These are phyloP conservation scores for Neocloeon triangulifer DNA, from an alignment of 1,140 invertebrate species.

Conservation along the genomic window DNA sequence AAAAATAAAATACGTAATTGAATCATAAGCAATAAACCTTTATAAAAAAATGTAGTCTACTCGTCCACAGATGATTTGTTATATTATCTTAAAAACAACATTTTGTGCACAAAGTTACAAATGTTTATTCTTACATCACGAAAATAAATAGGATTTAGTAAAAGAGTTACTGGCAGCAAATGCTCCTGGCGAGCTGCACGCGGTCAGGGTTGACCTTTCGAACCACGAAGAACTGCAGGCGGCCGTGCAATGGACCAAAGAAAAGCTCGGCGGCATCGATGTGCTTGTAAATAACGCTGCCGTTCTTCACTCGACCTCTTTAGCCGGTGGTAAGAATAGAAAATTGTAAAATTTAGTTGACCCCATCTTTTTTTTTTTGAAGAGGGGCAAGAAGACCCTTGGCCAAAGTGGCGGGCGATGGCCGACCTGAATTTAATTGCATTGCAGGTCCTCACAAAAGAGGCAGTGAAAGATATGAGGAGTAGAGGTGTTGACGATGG, in stretches of 20 bases:
- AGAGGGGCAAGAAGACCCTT: too few relatives aligned
- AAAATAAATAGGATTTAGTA: too few relatives aligned
- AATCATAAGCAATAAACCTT: too few relatives aligned
- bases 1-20: too few relatives aligned
- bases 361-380: too few relatives aligned
- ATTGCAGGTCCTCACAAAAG: slow-evolving; percentile 23
- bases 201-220: background rate
- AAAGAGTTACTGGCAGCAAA: slow-evolving; percentile 1
- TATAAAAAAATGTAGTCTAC: too few relatives aligned
- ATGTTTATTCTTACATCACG: too few relatives aligned
- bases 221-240: background rate
- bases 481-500: slow-evolving; percentile 21
- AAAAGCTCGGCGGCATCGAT: slow-evolving; percentile 27
- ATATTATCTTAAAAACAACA: too few relatives aligned
- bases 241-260: background rate
- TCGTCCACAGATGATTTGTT: too few relatives aligned
- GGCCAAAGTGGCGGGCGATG: background rate
- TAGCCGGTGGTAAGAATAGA: background rate
- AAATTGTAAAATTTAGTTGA: background rate
- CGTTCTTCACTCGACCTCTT: slow-evolving; percentile 8
- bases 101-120: too few relatives aligned
- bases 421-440: slow-evolving; percentile 29
- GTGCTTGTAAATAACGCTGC: slow-evolving; percentile 43
- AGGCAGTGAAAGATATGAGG: slow-evolving; percentile 26
- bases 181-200: background rate